A percentile compares a stretch with the other conserved stretches of the same genome.
Conservation (phyloP, 1,140 invertebrate species). For the Drosophila arizonae region DNA sequence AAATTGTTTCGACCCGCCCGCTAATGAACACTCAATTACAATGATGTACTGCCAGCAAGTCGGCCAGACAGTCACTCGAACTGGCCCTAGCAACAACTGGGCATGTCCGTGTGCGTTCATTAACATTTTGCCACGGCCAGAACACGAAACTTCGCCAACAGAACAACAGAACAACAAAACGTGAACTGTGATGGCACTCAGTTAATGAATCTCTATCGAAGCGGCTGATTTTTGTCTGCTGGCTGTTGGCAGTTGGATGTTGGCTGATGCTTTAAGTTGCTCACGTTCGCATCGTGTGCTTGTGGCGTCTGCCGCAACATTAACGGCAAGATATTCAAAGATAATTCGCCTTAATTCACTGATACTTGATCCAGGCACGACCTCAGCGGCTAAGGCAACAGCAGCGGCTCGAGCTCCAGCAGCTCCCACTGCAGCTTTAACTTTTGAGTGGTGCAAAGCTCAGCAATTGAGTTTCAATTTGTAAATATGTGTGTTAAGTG, state of each 20-base stretch:
- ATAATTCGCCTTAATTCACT: slow-evolving; percentile 74
- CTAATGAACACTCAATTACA: slow-evolving; percentile 82
- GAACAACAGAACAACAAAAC: slow-evolving; percentile 7
- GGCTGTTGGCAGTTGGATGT: slow-evolving; percentile 35
- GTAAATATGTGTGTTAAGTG: slow-evolving; percentile 2
- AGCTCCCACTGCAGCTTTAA: background rate
- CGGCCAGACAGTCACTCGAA: slow-evolving; percentile 13
- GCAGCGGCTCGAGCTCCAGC: background rate
- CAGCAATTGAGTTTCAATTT: slow-evolving; percentile 38
- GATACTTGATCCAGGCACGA: slow-evolving; percentile 57
- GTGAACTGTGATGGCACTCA: slow-evolving; percentile 33
- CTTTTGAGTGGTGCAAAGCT: slow-evolving; percentile 19
- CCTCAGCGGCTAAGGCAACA: slow-evolving; percentile 21
- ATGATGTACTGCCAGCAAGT: slow-evolving; percentile 63
- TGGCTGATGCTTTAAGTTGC: slow-evolving; percentile 9
- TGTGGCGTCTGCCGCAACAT: slow-evolving; percentile 70
- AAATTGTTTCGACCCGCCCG: slow-evolving; percentile 63
- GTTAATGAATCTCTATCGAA: slow-evolving; percentile 74
- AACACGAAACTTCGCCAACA: slow-evolving; percentile 31
- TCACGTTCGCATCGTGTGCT: slow-evolving; percentile 36
- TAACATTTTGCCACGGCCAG: slow-evolving; percentile 67
- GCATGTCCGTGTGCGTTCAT: slow-evolving; percentile 54
- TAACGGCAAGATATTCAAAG: slow-evolving; percentile 58
- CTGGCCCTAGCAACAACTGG: background rate
- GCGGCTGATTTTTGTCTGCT: slow-evolving; percentile 57